phyloP scores from a whole-genome alignment of 2,113 vertebrate species.

The Apteryx owenii region DNA sequence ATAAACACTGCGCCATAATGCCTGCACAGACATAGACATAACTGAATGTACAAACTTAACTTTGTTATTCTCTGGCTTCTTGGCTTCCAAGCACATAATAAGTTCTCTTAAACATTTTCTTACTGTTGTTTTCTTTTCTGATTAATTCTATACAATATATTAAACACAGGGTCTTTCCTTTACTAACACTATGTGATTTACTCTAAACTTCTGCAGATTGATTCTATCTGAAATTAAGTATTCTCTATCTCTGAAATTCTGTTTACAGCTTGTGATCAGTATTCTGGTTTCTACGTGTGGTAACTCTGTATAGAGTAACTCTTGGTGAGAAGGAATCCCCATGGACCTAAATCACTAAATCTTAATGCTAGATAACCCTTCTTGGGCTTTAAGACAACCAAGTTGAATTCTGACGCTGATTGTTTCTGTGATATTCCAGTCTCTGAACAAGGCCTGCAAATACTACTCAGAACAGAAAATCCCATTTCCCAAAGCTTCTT shows the following conservation, averaged over 20 bases:
- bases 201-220: not conserved
- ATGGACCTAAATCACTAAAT: not conserved
- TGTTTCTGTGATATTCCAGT: constrained; percentile 49
- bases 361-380: not conserved
- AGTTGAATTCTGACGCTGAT: not conserved
- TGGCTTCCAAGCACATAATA: not conserved
- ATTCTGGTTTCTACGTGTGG: not conserved
- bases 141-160: not conserved
- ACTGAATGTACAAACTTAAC: not conserved
- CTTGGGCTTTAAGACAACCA: not conserved
- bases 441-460: constrained; percentile 75
- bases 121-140: not conserved
- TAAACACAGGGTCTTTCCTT: not conserved
- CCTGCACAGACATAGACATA: not conserved
- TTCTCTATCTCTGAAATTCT: not conserved
- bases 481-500: constrained; percentile 74
- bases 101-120: not conserved
- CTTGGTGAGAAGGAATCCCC: not conserved
- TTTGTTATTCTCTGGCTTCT: not conserved
- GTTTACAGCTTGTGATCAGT: not conserved
- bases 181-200: not conserved
- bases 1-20: not conserved
- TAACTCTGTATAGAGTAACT: not conserved
- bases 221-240: not conserved
- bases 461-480: constrained; percentile 79